Base-by-base conservation (phyloP, 2,888 invertebrate genomes). In the Thumatha senex region DNA sequence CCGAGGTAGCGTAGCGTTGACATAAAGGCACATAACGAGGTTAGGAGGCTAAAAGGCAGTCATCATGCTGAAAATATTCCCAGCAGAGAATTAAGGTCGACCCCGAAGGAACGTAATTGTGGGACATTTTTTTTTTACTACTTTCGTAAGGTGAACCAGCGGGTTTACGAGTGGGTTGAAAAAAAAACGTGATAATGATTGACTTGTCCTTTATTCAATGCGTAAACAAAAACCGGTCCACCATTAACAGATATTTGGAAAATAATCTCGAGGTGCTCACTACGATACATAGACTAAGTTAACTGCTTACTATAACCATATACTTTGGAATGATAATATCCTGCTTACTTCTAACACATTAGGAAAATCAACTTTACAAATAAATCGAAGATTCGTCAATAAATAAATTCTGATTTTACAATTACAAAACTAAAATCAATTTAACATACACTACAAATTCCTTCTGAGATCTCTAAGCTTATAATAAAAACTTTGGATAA, bases 401-500 rank as follows among this genome's bases (percentile, higher is more conserved):
- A 89, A 90, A 90, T 89, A 89, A 90, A 84, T 82, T 88, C 85
- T 83, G 84, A 76, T 82, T 80, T 79, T 66, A 77, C 74, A 76
- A 85, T 82, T 83, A 84, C 76, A 86, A 74, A 86, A 86, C 83
- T 84, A 82, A 24, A 24, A 84, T 74, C 74, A 72, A 77, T 73
- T 69, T 67, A 72, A 75, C 79, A 80, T 79, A 79, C 74, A 74
- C 85, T 86, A 86, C 76, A 81, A 82, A 83, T 82, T 85, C 80
- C 82, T 65, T 82, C 78, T 90, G 91, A 91, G 91, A 90, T 91
- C 91, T 24, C 18, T 90, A 87, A 84, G 73, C 89, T 90, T 90
- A 89, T 73, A 85, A 84, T 86, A 87, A 81, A 74, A 89, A 89
- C 90, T 91, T 91, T 90, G 91, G 90, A 90, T 89, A 64, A 74